Conservation (phyloP, 2,797 vertebrate species). For the Bradypus variegatus region DNA sequence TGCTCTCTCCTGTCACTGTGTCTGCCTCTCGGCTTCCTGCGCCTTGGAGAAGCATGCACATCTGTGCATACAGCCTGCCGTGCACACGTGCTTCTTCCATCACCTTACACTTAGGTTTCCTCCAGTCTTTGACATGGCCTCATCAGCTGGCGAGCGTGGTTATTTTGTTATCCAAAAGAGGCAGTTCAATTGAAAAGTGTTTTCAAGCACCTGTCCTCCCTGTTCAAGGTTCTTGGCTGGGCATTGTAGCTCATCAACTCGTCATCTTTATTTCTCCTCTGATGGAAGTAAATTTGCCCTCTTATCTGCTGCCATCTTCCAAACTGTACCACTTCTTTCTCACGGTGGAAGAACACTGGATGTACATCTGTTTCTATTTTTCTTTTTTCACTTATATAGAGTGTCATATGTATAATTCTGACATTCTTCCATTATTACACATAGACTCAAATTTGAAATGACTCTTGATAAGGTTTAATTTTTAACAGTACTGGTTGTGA, state of each 20-base stretch:
- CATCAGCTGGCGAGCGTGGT: not conserved
- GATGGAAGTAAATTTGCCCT: not conserved
- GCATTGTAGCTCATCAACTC: not conserved
- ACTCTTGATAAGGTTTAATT: not conserved
- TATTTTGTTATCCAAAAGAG: not conserved
- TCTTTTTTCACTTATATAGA: not conserved
- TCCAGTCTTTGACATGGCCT: not conserved
- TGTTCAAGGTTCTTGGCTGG: not conserved
- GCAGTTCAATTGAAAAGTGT: not conserved
- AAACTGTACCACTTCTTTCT: not conserved
- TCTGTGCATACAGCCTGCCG: not conserved
- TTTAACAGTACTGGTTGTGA: not conserved
- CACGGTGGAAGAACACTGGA: not conserved
- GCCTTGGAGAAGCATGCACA: no score
- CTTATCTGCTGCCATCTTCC: not conserved
- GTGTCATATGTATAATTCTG: not conserved
- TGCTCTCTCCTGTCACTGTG: not conserved
- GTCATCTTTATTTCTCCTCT: not conserved
- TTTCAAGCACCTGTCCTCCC: not conserved
- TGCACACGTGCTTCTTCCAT: not conserved
- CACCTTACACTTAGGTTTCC: not conserved
- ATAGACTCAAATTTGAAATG: constrained; percentile 12
- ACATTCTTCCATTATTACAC: not conserved
- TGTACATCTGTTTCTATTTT: not conserved
- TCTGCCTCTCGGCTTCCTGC: not conserved